Conservation (phyloP, 2,888 invertebrate species). For the Lysandra bellargus region DNA sequence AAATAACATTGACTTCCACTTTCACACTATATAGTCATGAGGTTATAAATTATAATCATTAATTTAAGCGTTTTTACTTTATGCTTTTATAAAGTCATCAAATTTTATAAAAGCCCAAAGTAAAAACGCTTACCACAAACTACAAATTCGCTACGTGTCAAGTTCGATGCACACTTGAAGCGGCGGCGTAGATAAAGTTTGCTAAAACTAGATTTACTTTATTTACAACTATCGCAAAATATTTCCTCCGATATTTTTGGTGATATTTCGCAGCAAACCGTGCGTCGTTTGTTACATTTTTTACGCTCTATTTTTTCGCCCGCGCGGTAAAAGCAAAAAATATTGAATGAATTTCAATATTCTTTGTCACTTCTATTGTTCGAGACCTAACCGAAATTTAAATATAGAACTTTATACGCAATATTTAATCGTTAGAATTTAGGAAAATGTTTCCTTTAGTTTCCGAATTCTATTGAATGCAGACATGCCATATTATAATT, state of each 20-base stretch:
- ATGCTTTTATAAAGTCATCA: too few relatives aligned
- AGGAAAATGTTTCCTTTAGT: neutral
- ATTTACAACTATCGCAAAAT: constrained; percentile 21
- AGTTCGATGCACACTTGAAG: constrained; percentile 1
- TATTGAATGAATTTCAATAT: constrained; percentile 24
- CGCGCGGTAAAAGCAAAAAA: constrained; percentile 20
- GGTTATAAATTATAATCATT: too few relatives aligned
- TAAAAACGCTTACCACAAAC: neutral
- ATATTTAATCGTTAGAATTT: neutral
- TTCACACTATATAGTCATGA: too few relatives aligned
- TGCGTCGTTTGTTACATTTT: constrained; percentile 27
- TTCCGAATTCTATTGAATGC: neutral
- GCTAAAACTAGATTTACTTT: constrained; percentile 1
- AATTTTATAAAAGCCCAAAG: too few relatives aligned
- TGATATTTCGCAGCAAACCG: constrained; percentile 22
- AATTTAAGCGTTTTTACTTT: too few relatives aligned
- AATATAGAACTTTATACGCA: neutral
- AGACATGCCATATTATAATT: neutral
- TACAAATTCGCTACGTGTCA: neutral
- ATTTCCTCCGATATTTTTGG: constrained; percentile 10
- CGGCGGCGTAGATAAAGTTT: neutral
- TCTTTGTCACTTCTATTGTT: constrained; percentile 23
- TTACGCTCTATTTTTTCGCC: constrained; percentile 24
- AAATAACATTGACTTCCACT: too few relatives aligned
- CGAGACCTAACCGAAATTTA: neutral